These are phyloP conservation scores for Protaetia brevitarsis DNA, from an alignment of 1,140 invertebrate species.

Conservation along the genomic window DNA sequence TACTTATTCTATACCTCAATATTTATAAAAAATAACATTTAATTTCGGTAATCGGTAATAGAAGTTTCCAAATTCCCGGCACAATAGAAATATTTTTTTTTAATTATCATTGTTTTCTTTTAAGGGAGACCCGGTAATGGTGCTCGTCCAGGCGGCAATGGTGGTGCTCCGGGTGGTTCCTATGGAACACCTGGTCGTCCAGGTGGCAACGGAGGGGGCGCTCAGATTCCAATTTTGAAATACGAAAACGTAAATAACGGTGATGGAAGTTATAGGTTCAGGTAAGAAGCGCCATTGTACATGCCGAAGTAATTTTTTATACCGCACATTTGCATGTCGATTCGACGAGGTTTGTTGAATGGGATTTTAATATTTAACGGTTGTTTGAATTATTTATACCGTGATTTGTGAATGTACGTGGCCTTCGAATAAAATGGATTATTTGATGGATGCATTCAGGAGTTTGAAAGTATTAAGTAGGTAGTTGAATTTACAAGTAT, in stretches of 20 bases:
- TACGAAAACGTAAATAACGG: slow-evolving; percentile 54
- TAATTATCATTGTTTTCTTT: not conserved
- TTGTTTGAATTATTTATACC: not conserved
- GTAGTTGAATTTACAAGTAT: no score
- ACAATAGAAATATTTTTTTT: no score
- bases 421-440: not conserved
- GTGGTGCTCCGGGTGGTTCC: not conserved
- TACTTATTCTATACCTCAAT: no score
- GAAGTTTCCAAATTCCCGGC: no score
- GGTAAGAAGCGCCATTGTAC: slow-evolving; percentile 39
- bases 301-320: not conserved
- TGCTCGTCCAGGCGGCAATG: slow-evolving; percentile 28
- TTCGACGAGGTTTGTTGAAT: not conserved
- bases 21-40: no score
- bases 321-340: not conserved
- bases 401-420: not conserved
- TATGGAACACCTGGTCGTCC: not conserved
- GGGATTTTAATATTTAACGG: not conserved
- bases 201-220: slow-evolving; percentile 29
- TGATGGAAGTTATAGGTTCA: slow-evolving; percentile 54
- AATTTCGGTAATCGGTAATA: no score
- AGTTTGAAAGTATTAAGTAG: not conserved
- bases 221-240: slow-evolving; percentile 49
- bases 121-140: slow-evolving; percentile 3
- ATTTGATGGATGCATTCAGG: not conserved